Base-by-base conservation (phyloP, 2,888 invertebrate species). In the Xanthia icteritia region DNA sequence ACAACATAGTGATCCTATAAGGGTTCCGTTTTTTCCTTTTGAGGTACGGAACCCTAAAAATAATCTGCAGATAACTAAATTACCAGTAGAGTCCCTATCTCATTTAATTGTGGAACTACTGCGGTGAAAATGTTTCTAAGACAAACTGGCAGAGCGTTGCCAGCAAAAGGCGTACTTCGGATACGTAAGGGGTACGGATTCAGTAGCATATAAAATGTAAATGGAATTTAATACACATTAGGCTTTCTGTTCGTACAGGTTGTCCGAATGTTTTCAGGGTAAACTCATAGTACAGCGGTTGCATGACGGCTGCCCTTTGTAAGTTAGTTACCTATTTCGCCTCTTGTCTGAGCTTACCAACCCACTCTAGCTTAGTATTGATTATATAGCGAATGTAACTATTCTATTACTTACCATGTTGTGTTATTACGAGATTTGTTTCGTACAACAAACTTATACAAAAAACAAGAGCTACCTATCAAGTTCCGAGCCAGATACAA, bases 401-500 rank as follows among this genome's bases (percentile, higher is more conserved):
- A 36, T n/a, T 27, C 17, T 23, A 39, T 20, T 51, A 45, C 48
- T 20, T 17, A 17, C 2, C 42, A 27, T 20, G 15, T 51, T 6
- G n/a, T 23, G 36, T 9, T 31, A 27, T 42, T 23, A 48, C n/a
- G 15, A 58, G 20, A 31, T 54, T 60, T 15, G n/a, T 27, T 60
- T 60, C 23, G 20, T 36, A 79, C n/a, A 61, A 13, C 13, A 61
- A 85, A 48, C 17, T 20, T 63, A 23, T 45, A 45, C 48, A 74
- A 58, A 83, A 84, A 73, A 51, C 51, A 23, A 61, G 45, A 84
- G 64, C 68, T 36, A 45, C 64, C 36, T 65, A 51, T 63, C 61
- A 69, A 73, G 78, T 72, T 72, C 78, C 39, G 36, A 68, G 54
- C 1, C 54, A 58, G 54, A 72, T 56, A 84, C 60, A 65, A 83